These are phyloP conservation scores for Philhelius pedissequus DNA, from an alignment of 2,888 invertebrate genomes.

Conservation along the genomic window DNA sequence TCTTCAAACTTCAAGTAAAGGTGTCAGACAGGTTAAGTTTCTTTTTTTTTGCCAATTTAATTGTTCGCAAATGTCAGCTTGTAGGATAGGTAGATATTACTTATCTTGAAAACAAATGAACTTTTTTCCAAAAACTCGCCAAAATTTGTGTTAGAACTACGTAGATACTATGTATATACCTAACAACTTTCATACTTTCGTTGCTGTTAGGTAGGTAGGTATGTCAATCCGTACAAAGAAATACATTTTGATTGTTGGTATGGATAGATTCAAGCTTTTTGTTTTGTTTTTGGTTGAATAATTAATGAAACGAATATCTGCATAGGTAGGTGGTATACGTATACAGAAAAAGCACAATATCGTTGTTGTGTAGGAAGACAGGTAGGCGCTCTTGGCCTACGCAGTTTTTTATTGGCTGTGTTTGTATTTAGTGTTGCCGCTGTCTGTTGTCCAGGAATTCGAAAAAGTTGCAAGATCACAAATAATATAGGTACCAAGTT, in stretches of 20 bases:
- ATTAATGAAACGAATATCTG: neutral
- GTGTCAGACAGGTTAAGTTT: slow-evolving; percentile 35
- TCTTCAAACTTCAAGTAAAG: slow-evolving; percentile 20
- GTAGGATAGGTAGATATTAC: no score
- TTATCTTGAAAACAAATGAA: neutral
- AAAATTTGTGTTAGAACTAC: neutral
- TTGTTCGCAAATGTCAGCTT: no score
- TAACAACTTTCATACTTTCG: no score
- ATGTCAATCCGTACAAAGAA: neutral
- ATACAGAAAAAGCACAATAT: slow-evolving; percentile 33
- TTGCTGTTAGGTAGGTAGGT: no score
- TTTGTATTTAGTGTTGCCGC: no score
- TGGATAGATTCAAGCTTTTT: slow-evolving; percentile 27
- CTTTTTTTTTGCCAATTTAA: slow-evolving; percentile 1
- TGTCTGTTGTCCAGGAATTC: no score
- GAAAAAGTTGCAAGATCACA: no score
- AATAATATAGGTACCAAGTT: no score
- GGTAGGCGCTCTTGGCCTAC: slow-evolving; percentile 60
- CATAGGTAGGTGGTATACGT: neutral
- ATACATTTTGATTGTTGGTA: neutral
- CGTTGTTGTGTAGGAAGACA: slow-evolving; percentile 56
- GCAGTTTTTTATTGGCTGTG: no score
- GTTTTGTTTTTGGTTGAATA: neutral
- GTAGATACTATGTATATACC: neutral
- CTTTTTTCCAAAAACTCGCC: slow-evolving; percentile 5